phyloP scores from a whole-genome alignment of 1,140 invertebrate species.

The Dufourea novaeangliae region DNA sequence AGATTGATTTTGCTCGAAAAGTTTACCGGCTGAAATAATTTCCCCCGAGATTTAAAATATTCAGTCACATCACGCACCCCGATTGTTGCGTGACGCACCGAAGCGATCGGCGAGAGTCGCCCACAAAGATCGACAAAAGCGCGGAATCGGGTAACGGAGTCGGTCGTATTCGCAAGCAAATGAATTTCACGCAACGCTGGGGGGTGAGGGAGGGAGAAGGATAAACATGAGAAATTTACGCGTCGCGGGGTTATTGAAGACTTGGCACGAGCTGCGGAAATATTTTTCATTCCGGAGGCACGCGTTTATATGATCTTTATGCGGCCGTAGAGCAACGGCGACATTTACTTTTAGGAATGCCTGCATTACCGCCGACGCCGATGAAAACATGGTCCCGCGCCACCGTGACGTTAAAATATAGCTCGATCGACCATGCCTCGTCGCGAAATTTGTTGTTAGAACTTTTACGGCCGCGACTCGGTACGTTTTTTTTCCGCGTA shows the following conservation, averaged over 20 bases:
- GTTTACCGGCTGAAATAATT: slow-evolving; percentile 9
- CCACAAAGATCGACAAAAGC: slow-evolving; percentile 14
- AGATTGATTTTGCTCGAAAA: neutral
- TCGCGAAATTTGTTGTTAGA: slow-evolving; percentile 27
- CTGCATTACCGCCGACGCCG: slow-evolving; percentile 39
- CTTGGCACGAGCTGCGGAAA: slow-evolving; percentile 51
- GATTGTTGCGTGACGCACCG: slow-evolving; percentile 19
- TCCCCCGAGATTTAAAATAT: slow-evolving; percentile 20
- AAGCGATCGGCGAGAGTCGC: slow-evolving; percentile 13
- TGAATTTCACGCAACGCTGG: slow-evolving; percentile 37
- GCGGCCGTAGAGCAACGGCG: slow-evolving; percentile 37
- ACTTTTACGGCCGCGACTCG: neutral
- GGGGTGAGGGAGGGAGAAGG: too few relatives aligned
- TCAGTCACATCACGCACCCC: slow-evolving; percentile 16
- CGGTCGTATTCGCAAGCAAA: neutral
- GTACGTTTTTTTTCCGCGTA: neutral
- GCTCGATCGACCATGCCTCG: slow-evolving; percentile 38
- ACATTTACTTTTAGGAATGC: slow-evolving; percentile 58
- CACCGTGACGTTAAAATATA: slow-evolving; percentile 26
- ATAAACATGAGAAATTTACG: slow-evolving; percentile 57
- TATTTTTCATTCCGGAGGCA: slow-evolving; percentile 44
- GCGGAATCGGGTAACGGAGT: slow-evolving; percentile 23
- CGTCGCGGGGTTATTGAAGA: slow-evolving; percentile 46
- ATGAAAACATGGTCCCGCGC: slow-evolving; percentile 20
- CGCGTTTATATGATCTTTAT: slow-evolving; percentile 56